Evolutionary conservation across 2,113 vertebrate genomes (phyloP).

Genomic region (Sinosuthora webbiana): DNA sequence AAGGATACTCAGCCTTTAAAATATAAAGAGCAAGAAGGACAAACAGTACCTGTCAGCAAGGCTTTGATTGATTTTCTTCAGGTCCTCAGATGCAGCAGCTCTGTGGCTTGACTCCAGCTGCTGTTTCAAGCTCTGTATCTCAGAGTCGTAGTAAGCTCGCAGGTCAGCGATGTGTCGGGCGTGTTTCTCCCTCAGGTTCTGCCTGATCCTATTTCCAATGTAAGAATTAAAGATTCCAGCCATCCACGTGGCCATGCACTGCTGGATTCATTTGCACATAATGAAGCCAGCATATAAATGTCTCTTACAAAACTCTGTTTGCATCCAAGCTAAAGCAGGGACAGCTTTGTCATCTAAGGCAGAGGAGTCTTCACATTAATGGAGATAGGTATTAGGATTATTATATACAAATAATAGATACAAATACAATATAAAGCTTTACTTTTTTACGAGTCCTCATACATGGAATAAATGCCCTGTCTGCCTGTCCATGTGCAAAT

Average conservation of each 20-base stretch:
- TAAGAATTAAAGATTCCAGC: neutral
- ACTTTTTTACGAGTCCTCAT: neutral
- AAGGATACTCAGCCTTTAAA: neutral
- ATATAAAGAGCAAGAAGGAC: neutral
- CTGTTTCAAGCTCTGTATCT: conserved; percentile 86
- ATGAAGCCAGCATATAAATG: neutral
- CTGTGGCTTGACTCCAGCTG: conserved; percentile 80
- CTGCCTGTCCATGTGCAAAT: neutral
- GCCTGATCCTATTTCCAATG: conserved; percentile 79
- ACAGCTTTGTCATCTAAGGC: neutral
- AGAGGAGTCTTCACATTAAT: neutral
- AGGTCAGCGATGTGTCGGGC: conserved; percentile 90
- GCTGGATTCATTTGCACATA: neutral
- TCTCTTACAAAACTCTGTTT: neutral
- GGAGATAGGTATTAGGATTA: neutral
- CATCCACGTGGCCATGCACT: neutral
- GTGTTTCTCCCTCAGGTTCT: conserved; percentile 92
- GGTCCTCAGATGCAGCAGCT: conserved; percentile 70
- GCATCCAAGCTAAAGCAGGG: neutral
- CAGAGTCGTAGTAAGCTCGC: conserved; percentile 91
- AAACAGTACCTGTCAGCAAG: conserved; percentile 81
- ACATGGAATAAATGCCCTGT: neutral
- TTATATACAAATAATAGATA: neutral
- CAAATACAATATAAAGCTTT: neutral
- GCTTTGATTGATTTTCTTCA: conserved; percentile 82